These are phyloP conservation scores for Neodiprion lecontei DNA, from an alignment of 1,140 invertebrate genomes.

Conservation along the genomic window DNA sequence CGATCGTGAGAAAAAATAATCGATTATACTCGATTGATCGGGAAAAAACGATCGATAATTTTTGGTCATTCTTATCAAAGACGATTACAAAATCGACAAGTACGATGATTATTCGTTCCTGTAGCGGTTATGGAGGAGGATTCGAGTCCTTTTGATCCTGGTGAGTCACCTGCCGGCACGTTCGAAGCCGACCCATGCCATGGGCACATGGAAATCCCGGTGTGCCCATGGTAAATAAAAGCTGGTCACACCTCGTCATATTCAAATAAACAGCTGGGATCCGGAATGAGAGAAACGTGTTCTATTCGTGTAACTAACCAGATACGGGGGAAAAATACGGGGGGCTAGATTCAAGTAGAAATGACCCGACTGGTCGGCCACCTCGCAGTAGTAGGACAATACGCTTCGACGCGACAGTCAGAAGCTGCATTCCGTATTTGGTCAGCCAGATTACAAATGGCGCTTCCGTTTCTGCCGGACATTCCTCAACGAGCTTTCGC, in stretches of 20 bases:
- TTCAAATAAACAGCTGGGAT: slow-evolving; percentile 23
- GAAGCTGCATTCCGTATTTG: no score
- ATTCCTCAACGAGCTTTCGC: no score
- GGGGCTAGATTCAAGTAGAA: not conserved
- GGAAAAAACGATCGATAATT: no score
- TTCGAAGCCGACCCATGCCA: slow-evolving; percentile 29
- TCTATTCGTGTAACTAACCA: not conserved
- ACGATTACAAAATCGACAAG: not conserved
- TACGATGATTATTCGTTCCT: not conserved
- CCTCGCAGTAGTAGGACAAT: no score
- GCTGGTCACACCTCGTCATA: slow-evolving; percentile 26
- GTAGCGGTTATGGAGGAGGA: not conserved
- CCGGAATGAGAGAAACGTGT: not conserved
- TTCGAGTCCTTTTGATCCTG: slow-evolving; percentile 34
- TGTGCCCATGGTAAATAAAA: slow-evolving; percentile 37
- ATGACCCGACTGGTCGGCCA: no score
- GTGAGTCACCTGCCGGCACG: slow-evolving; percentile 40
- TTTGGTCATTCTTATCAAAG: not conserved
- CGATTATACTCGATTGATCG: no score
- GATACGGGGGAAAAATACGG: not conserved
- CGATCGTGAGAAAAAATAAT: no score
- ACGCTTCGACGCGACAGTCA: no score
- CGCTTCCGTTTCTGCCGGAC: no score
- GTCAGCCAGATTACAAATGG: no score
- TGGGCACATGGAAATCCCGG: slow-evolving; percentile 17